Percentiles rank a stretch among this genome's conserved stretches.
These are phyloP conservation scores for Nephrotoma appendiculata DNA, from an alignment of 2,888 invertebrate genomes.

Conservation along the genomic window DNA sequence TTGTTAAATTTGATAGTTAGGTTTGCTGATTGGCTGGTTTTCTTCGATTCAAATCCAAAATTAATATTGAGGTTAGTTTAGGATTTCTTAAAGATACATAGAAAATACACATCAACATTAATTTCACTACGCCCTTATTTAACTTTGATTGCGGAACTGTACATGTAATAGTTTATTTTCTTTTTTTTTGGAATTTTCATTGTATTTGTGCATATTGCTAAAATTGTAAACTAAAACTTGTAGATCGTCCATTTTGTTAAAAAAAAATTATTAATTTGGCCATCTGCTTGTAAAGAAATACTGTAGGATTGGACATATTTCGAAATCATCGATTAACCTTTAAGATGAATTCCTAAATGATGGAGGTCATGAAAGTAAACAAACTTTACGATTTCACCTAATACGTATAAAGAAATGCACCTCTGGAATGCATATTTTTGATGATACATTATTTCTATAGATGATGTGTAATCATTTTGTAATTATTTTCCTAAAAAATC, in stretches of 20 bases:
- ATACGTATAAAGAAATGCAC: background rate
- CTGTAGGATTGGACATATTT: background rate
- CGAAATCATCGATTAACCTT: background rate
- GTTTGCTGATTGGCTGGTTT: background rate
- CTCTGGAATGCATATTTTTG: background rate
- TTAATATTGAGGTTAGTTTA: background rate
- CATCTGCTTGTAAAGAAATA: background rate
- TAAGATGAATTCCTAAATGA: background rate
- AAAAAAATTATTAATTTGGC: background rate
- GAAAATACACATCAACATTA: background rate
- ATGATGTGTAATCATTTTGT: background rate
- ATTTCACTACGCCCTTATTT: background rate
- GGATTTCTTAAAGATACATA: background rate
- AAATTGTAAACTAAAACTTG: background rate
- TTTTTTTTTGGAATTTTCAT: background rate
- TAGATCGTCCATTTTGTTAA: background rate
- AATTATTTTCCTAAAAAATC: background rate
- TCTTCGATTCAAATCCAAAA: background rate
- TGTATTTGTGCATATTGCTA: background rate
- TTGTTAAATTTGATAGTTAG: background rate
- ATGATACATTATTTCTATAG: background rate
- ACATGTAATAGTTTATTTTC: background rate
- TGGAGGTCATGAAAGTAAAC: background rate
- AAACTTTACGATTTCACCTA: background rate
- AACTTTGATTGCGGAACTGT: background rate